phyloP scores from a whole-genome alignment of 1,140 invertebrate genomes.

The Scaptomyza hsui region DNA sequence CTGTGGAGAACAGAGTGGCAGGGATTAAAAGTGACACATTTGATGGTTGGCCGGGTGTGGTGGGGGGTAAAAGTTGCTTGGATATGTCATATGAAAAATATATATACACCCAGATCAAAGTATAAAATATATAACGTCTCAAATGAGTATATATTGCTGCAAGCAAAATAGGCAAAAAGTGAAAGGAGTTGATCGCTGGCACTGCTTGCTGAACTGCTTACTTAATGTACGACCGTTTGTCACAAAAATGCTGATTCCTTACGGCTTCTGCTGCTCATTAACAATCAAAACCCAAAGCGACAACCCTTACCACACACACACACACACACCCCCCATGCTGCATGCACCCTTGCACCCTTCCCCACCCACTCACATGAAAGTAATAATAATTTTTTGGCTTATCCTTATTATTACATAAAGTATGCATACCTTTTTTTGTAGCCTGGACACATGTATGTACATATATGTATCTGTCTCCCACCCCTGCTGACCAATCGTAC shows the following conservation, averaged over 20 bases:
- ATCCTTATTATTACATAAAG: conserved; percentile 84
- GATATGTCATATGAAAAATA: not conserved
- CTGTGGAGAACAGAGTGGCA: conserved; percentile 16
- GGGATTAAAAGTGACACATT: conserved; percentile 31
- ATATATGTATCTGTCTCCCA: not conserved
- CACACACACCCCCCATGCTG: not conserved
- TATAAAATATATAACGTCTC: conserved; percentile 1
- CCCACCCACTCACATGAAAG: conserved; percentile 42
- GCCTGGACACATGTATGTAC: not conserved
- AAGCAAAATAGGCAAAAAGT: not conserved
- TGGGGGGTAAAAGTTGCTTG: conserved; percentile 11
- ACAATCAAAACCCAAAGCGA: conserved; percentile 33
- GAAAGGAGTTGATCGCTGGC: not conserved
- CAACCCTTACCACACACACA: conserved; percentile 27
- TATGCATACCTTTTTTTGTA: conserved; percentile 81
- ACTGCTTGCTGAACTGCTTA: not conserved
- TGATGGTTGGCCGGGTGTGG: not conserved
- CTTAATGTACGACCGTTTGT: conserved; percentile 1
- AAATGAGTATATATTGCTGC: not conserved
- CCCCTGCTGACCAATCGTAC: conserved; percentile 65
- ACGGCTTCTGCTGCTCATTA: conserved; percentile 34
- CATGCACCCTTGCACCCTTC: not conserved
- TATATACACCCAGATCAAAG: conserved; percentile 5
- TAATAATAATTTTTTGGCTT: conserved; percentile 84
- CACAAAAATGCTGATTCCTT: conserved; percentile 14